A percentile compares a stretch with the other conserved stretches of the same genome.
phyloP scores from a whole-genome alignment of 1,140 invertebrate genomes.

The Drosophila setifemur region DNA sequence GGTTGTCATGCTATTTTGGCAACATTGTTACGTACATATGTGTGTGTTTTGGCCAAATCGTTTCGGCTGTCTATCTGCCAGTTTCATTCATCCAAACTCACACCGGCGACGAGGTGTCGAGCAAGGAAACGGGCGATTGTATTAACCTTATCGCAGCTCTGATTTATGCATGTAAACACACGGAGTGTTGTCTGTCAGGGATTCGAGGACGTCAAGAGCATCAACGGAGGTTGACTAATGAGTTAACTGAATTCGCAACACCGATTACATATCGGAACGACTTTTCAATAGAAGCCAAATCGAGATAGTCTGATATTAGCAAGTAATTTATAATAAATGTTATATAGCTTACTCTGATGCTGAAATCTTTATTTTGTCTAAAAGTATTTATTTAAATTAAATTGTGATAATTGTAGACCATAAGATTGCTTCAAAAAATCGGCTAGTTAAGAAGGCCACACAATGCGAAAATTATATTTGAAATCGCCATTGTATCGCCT shows the following conservation, averaged over 20 bases:
- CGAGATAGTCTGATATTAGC: slow-evolving; percentile 5
- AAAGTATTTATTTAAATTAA: not conserved
- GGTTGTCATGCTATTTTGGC: slow-evolving; percentile 72
- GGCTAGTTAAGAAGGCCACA: slow-evolving; percentile 54
- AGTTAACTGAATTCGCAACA: slow-evolving; percentile 4
- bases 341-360: not conserved
- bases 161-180: slow-evolving; percentile 69
- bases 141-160: slow-evolving; percentile 67
- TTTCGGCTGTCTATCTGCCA: slow-evolving; percentile 33
- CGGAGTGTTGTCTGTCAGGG: slow-evolving; percentile 16
- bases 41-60: slow-evolving; percentile 52
- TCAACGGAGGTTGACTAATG: slow-evolving; percentile 32
- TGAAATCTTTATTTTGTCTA: not conserved
- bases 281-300: not conserved
- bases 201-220: slow-evolving; percentile 16
- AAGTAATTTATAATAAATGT: too few species aligned
- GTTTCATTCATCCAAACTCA: slow-evolving; percentile 38
- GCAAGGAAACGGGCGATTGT: slow-evolving; percentile 49
- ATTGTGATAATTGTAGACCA: too few species aligned
- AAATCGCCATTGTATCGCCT: slow-evolving; percentile 70
- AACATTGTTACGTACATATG: slow-evolving; percentile 73
- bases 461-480: slow-evolving; percentile 35
- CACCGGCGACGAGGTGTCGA: slow-evolving; percentile 61
- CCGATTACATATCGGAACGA: not conserved
- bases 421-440: slow-evolving; percentile 34